These are phyloP conservation scores for Syngnathoides biaculeatus DNA, from an alignment of 2,113 vertebrate species.

Conservation along the genomic window DNA sequence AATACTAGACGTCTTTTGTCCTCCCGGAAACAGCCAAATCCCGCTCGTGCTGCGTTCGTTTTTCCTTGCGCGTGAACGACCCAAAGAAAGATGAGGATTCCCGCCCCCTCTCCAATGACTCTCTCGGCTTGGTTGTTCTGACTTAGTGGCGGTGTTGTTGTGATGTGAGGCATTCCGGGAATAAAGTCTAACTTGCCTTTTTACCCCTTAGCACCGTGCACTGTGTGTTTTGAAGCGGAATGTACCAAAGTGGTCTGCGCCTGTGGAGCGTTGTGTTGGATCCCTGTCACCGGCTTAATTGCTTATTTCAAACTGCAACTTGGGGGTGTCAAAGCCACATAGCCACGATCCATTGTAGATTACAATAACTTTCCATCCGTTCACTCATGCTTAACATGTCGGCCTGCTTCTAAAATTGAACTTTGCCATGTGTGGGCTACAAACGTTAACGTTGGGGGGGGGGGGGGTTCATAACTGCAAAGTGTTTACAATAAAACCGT, in stretches of 20 bases:
- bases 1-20: constrained; percentile 31
- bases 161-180: constrained; percentile 47
- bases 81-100: constrained; percentile 54
- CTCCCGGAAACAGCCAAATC: constrained; percentile 27
- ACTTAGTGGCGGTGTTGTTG: constrained; percentile 16
- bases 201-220: constrained; percentile 1
- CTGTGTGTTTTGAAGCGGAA: constrained; percentile 40
- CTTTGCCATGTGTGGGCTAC: constrained; percentile 29
- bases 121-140: constrained; percentile 58
- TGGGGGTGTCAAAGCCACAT: constrained; percentile 3
- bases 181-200: constrained; percentile 49
- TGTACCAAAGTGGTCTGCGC: constrained; percentile 40
- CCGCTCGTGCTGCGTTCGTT: constrained; percentile 34
- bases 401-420: constrained; percentile 27
- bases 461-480: constrained; percentile 7
- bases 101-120: constrained; percentile 52
- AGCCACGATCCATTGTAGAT: constrained; percentile 24
- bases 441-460: constrained; percentile 18
- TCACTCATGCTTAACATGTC: constrained; percentile 27
- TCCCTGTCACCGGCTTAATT: constrained; percentile 29
- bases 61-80: constrained; percentile 47
- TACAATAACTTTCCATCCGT: constrained; percentile 29
- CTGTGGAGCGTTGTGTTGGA: constrained; percentile 3
- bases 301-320: constrained; percentile 37
- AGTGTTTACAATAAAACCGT: constrained; percentile 14